Evolutionary conservation across 2,888 invertebrate species (phyloP).

Genomic region (Strigamia maritima): DNA sequence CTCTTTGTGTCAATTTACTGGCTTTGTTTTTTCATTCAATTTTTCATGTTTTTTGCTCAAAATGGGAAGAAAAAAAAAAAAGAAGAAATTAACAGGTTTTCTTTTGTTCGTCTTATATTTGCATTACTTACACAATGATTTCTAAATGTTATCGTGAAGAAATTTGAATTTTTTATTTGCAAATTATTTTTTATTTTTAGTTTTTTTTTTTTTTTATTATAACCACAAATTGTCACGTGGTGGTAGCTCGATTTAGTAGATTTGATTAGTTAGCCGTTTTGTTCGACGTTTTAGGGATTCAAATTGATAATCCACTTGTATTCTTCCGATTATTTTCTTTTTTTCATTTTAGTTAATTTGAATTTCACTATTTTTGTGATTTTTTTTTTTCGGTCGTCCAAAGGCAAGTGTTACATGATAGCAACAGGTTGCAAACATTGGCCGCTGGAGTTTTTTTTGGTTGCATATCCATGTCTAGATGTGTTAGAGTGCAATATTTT

Average conservation of each 20-base stretch:
- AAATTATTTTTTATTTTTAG: no score
- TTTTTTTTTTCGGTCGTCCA: no score
- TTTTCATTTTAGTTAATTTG: neutral
- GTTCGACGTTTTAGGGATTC: neutral
- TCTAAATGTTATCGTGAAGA: neutral
- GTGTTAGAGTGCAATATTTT: conserved; percentile 3
- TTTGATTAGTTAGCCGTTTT: neutral
- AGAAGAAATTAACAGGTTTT: no score
- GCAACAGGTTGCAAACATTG: conserved; percentile 4
- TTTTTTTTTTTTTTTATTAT: neutral
- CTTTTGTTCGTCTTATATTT: neutral
- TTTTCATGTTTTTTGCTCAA: neutral
- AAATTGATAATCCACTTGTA: neutral
- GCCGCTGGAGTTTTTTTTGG: neutral
- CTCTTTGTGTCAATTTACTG: neutral
- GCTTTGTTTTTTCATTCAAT: neutral
- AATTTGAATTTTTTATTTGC: neutral
- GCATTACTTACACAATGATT: neutral
- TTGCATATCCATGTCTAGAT: neutral
- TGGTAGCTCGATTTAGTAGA: neutral
- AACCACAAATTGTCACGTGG: neutral
- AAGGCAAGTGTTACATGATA: neutral
- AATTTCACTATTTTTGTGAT: neutral
- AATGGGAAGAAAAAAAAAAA: neutral
- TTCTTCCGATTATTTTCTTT: neutral